Evolutionary conservation across 2,113 vertebrate genomes (phyloP).

Genomic region (Tachysurus vachellii): DNA sequence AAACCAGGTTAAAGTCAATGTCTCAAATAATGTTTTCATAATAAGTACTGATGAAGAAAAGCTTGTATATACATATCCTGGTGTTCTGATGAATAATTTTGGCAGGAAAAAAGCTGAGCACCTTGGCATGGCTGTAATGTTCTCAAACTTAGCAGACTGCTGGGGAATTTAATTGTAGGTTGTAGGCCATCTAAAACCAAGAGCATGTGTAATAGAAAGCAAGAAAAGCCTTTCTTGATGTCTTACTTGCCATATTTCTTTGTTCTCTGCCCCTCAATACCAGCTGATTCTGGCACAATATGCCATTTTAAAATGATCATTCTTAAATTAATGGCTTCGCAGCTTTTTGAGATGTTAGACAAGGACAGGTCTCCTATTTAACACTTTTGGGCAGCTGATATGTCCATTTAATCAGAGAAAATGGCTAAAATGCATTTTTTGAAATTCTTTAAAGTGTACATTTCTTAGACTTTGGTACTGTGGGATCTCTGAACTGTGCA

Average conservation of each 20-base stretch:
- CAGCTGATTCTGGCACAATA: conserved; percentile 25
- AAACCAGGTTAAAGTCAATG: conserved; percentile 43
- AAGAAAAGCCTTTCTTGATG: conserved; percentile 19
- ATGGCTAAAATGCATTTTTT: not conserved
- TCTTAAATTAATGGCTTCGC: conserved; percentile 39
- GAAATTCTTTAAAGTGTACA: not conserved
- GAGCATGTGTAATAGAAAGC: conserved; percentile 1
- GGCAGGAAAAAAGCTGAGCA: conserved; percentile 55
- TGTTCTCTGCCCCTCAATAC: conserved; percentile 33
- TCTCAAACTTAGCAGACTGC: conserved; percentile 50
- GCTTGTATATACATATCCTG: conserved; percentile 15
- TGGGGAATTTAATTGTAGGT: conserved; percentile 52
- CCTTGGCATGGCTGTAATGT: conserved; percentile 52
- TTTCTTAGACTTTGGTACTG: not conserved
- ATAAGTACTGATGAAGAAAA: conserved; percentile 32
- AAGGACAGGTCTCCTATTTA: not conserved
- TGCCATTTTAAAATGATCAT: conserved; percentile 15
- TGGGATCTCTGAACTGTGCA: not conserved
- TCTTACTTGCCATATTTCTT: conserved; percentile 33
- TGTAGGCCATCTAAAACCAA: conserved; percentile 39
- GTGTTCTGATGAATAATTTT: conserved; percentile 50
- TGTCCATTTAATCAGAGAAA: not conserved
- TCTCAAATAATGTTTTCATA: conserved; percentile 50
- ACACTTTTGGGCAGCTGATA: not conserved
- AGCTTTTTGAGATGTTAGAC: not conserved